Evolutionary conservation across 2,797 vertebrate genomes (phyloP).

Genomic region (Coregonus suidteri): DNA sequence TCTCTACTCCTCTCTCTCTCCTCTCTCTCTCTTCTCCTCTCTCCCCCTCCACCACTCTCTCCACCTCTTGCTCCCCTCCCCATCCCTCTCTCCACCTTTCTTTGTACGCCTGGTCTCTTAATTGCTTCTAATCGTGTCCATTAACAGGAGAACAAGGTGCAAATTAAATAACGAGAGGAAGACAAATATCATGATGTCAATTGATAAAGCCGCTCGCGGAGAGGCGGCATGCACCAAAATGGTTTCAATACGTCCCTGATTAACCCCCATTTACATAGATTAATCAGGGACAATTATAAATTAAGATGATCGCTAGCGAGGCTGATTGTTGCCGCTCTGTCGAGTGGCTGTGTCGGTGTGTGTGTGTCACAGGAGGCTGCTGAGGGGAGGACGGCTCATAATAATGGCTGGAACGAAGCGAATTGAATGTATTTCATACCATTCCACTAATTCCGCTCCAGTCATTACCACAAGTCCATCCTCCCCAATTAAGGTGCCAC

Average conservation of each 20-base stretch:
- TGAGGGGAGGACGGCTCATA: too few species aligned
- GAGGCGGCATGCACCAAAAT: conserved; percentile 56
- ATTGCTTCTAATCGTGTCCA: conserved; percentile 87
- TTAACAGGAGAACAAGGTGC: conserved; percentile 85
- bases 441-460: too few species aligned
- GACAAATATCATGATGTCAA: conserved; percentile 80
- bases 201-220: conserved; percentile 61
- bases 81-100: conserved; percentile 22
- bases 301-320: conserved; percentile 68
- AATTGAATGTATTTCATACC: too few species aligned
- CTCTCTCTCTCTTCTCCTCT: too few species aligned
- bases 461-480: too few species aligned
- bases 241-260: conserved; percentile 67
- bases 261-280: conserved; percentile 76
- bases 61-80: conserved; percentile 19
- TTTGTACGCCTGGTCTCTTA: conserved; percentile 74
- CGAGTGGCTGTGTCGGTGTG: conserved; percentile 27
- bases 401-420: too few species aligned
- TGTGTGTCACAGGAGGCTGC: neutral
- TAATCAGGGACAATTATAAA: conserved; percentile 70
- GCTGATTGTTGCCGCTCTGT: conserved; percentile 35
- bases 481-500: too few species aligned
- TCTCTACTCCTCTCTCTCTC: conserved; percentile 24
- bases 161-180: conserved; percentile 75
- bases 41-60: conserved; percentile 13